A percentile compares a stretch with the other conserved stretches of the same genome.
Evolutionary conservation across 2,113 vertebrate genomes (phyloP).

Genomic region (Hoplias malabaricus): DNA sequence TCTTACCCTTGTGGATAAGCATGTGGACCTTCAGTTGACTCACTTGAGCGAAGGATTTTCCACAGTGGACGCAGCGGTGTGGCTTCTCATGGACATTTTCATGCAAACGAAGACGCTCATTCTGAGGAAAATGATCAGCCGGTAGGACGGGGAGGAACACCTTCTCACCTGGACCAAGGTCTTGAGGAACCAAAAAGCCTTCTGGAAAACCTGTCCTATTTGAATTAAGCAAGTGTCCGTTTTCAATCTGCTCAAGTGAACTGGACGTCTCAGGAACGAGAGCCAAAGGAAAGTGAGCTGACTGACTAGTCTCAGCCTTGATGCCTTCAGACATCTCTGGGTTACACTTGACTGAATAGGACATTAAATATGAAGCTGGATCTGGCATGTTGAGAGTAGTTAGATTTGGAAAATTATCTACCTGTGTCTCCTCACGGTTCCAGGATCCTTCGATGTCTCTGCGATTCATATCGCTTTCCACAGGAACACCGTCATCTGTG

Average conservation of each 20-base stretch:
- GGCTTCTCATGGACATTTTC: slow-evolving; percentile 33
- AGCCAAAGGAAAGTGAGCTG: slow-evolving; percentile 40
- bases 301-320: slow-evolving; percentile 42
- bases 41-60: slow-evolving; percentile 37
- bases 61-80: slow-evolving; percentile 38
- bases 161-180: slow-evolving; percentile 45
- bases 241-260: slow-evolving; percentile 42
- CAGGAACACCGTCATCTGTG: slow-evolving; percentile 34
- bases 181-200: slow-evolving; percentile 31
- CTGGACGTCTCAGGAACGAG: slow-evolving; percentile 33
- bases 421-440: slow-evolving; percentile 54
- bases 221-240: slow-evolving; percentile 28
- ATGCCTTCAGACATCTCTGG: slow-evolving; percentile 41
- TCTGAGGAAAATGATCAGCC: slow-evolving; percentile 22
- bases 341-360: slow-evolving; percentile 49
- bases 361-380: slow-evolving; percentile 47
- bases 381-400: slow-evolving; percentile 53
- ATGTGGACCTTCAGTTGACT: slow-evolving; percentile 52
- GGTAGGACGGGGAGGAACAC: slow-evolving; percentile 21
- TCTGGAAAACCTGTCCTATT: slow-evolving; percentile 13
- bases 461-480: slow-evolving; percentile 42
- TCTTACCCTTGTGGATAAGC: slow-evolving; percentile 43
- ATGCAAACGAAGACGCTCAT: slow-evolving; percentile 4
- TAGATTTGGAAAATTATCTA: slow-evolving; percentile 55
- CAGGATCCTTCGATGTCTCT: slow-evolving; percentile 42